A percentile compares a stretch with the other conserved stretches of the same genome.
Evolutionary conservation across 2,113 vertebrate genomes (phyloP).

Genomic region (Urocitellus parryii): DNA sequence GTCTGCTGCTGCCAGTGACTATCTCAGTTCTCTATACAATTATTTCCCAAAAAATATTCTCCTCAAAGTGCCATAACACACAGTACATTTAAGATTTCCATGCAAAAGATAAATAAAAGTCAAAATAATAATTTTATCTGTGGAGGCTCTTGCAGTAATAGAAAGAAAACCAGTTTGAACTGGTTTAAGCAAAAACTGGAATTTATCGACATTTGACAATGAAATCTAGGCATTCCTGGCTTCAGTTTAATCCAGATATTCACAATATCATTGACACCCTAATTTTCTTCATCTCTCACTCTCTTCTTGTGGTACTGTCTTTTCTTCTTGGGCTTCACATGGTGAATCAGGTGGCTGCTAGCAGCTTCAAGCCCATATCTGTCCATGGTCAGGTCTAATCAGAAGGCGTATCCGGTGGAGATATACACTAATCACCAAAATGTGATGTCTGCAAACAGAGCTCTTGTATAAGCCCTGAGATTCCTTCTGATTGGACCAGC

Average conservation of each 20-base stretch:
- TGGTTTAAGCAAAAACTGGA: not conserved
- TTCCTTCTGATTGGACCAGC: conserved; percentile 1
- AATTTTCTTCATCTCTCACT: not conserved
- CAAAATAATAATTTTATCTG: not conserved
- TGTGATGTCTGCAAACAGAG: not conserved
- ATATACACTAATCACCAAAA: not conserved
- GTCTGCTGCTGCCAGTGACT: not conserved
- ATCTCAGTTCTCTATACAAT: not conserved
- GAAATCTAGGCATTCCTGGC: not conserved
- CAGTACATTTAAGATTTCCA: not conserved
- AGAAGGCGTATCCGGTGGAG: not conserved
- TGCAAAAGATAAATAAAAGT: not conserved
- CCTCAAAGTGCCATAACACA: not conserved
- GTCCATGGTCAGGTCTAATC: not conserved
- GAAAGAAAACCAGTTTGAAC: conserved; percentile 4
- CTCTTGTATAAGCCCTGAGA: not conserved
- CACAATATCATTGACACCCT: not conserved
- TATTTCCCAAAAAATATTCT: not conserved
- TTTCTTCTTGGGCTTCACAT: not conserved
- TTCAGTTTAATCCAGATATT: not conserved
- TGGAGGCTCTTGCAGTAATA: not conserved
- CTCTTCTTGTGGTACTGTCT: conserved; percentile 9
- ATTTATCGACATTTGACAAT: not conserved
- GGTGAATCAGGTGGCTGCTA: not conserved
- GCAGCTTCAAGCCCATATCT: not conserved